These are phyloP conservation scores for Lerista edwardsae DNA, from an alignment of 2,797 vertebrate genomes.

Conservation along the genomic window DNA sequence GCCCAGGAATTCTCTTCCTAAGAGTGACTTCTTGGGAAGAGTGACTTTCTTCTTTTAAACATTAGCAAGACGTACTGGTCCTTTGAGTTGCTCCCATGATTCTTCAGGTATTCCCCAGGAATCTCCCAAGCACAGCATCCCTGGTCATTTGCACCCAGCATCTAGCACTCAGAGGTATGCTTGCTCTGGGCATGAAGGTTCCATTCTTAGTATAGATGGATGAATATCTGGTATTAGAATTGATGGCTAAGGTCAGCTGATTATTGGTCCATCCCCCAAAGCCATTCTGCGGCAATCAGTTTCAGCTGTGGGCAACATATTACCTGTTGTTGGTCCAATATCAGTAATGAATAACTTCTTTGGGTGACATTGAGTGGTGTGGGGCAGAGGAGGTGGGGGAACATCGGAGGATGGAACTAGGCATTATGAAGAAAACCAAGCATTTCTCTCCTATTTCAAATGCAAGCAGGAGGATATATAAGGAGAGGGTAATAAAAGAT, in stretches of 20 bases:
- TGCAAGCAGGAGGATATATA: too few relatives aligned
- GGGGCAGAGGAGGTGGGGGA: too few relatives aligned
- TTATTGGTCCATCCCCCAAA: neutral
- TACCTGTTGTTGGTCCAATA: neutral
- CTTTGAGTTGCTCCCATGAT: neutral
- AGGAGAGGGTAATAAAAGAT: too few relatives aligned
- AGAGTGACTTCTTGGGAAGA: neutral
- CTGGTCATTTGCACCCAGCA: neutral
- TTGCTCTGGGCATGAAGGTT: neutral
- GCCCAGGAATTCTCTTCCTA: neutral
- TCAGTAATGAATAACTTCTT: neutral
- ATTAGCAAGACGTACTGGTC: too few relatives aligned
- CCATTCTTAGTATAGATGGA: neutral
- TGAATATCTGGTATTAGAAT: too few relatives aligned
- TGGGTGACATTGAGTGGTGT: neutral
- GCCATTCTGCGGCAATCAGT: neutral
- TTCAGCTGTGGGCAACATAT: neutral
- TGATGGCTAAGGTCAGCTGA: neutral
- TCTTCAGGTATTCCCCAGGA: neutral
- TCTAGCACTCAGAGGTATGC: neutral
- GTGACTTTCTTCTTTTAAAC: neutral
- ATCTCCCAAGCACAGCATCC: neutral
- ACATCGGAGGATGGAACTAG: neutral
- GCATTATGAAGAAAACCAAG: neutral
- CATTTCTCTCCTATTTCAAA: neutral